Conservation (phyloP, 2,888 invertebrate species). For the Aphodius sticticus region DNA sequence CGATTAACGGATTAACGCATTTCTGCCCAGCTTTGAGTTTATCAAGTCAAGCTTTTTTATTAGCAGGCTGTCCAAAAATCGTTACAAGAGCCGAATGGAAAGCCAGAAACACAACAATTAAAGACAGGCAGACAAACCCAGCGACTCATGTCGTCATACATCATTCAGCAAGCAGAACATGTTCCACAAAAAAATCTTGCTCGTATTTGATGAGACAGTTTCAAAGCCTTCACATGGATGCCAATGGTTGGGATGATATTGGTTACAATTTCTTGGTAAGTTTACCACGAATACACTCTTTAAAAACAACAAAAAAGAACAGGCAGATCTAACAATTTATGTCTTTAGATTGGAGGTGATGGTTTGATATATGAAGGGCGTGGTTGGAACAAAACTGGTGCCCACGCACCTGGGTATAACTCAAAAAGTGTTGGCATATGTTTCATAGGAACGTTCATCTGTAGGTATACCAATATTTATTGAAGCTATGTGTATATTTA, state of each 20-base stretch:
- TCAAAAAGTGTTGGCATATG: conserved; percentile 68
- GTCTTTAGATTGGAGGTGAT: conserved; percentile 66
- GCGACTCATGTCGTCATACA: conserved; percentile 59
- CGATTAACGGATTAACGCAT: no score
- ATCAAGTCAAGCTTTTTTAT: neutral
- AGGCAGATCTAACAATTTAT: neutral
- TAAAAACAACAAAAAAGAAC: neutral
- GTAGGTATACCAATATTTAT: conserved; percentile 49
- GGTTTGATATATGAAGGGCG: conserved; percentile 71
- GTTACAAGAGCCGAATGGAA: conserved; percentile 58
- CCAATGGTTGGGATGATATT: conserved; percentile 52
- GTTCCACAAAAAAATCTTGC: conserved; percentile 54
- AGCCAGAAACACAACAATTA: conserved; percentile 51
- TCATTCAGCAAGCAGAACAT: conserved; percentile 57
- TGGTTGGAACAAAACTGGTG: conserved; percentile 69
- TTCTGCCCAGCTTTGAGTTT: neutral
- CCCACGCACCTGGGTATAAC: conserved; percentile 69
- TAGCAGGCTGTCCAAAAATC: neutral
- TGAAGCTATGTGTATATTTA: no score
- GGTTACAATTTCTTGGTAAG: conserved; percentile 57
- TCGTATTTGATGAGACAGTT: conserved; percentile 54
- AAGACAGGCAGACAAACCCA: conserved; percentile 49
- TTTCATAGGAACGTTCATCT: conserved; percentile 66
- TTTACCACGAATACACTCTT: neutral
- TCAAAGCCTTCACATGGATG: conserved; percentile 55